Evolutionary conservation across 2,888 invertebrate genomes (phyloP), one percentile per base, ranked within the genome.

Genomic region (Xanthia icteritia): DNA sequence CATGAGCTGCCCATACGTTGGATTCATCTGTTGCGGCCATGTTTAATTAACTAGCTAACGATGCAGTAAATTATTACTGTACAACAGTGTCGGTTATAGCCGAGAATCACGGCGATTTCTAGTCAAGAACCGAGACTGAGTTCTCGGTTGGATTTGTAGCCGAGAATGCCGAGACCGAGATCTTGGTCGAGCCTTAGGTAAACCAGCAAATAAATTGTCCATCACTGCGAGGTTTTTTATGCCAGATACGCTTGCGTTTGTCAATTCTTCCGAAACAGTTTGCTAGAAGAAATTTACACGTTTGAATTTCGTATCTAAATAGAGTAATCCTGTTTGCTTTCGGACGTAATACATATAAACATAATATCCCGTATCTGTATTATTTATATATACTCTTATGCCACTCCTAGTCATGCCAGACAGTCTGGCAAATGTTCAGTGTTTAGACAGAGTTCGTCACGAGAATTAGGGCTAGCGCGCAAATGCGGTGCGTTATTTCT

Each of bases 401-500:
- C 11, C 17, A 64, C 11, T 73, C 56, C 48, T 23, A 51, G 36
- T 36, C 39, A n/a, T 42, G 51, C 58, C 64, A 76, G 82, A 65
- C 64, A 27, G 76, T 65, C 64, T 78, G 76, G 56, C 82, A 39
- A 45, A 20, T 20, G 31, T 70, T 54, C 15, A 63, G 54, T 39
- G 39, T 66, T 76, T 39, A 36, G 15, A 60, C 76, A 61, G 23
- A 45, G 45, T 45, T 45, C 45, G 23, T 73, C 17, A 66, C 23
- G n/a, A 42, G 27, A 20, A 15, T 45, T 15, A n/a, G 56, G 9
- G 23, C 51, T 51, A 51, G 23, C 20, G 8, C 20, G 20, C 51
- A 51, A 51, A 51, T 6, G 5, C 8, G 20, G 51, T 23, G 23
- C 20, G 51, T 23, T 51, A 51, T 51, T 51, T 51, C 51, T 48